Evolutionary conservation across 2,888 invertebrate species (phyloP).

Genomic region (Sarcophaga carnaria): DNA sequence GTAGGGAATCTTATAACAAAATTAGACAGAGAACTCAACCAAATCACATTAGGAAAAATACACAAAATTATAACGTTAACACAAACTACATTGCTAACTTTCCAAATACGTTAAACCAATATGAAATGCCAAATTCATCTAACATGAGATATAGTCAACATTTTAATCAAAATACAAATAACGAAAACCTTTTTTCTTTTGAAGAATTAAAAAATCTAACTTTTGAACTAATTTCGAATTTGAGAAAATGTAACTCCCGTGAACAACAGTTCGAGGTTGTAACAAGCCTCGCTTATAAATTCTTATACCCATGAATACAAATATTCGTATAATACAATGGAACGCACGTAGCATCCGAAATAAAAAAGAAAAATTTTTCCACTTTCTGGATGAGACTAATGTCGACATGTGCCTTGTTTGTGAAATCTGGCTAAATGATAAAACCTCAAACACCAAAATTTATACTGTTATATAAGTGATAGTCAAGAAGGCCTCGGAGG

Average conservation of each 20-base stretch:
- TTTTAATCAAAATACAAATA: background rate
- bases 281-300: constrained; percentile 5
- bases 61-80: background rate
- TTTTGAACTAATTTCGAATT: constrained; percentile 8
- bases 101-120: background rate
- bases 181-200: constrained; percentile 22
- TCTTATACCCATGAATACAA: constrained; percentile 8
- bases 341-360: background rate
- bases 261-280: constrained; percentile 9
- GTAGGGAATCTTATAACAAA: background rate
- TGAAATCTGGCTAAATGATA: constrained; percentile 23
- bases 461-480: constrained; percentile 16
- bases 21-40: background rate
- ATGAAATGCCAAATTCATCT: background rate
- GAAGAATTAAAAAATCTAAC: constrained; percentile 26
- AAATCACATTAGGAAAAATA: background rate
- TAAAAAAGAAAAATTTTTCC: constrained; percentile 37
- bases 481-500: constrained; percentile 22
- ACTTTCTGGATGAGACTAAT: constrained; percentile 8
- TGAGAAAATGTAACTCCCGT: constrained; percentile 12
- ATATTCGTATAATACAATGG: constrained; percentile 4
- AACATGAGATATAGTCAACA: background rate
- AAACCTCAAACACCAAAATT: constrained; percentile 7
- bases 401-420: constrained; percentile 22
- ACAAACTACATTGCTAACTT: background rate